Conservation (phyloP, 2,888 invertebrate genomes). For the Epinotia ramella region DNA sequence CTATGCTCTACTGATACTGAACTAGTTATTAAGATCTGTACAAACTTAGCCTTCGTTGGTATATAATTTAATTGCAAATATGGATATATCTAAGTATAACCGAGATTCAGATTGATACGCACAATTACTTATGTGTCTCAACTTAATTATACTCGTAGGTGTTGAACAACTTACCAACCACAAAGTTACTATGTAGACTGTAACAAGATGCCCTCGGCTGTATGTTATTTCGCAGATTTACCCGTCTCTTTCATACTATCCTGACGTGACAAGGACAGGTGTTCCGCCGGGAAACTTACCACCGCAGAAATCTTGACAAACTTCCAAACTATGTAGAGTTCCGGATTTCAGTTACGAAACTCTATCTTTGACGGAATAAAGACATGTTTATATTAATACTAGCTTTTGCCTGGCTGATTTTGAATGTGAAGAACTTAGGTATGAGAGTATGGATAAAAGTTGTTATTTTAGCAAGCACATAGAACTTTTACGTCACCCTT, state of each 20-base stretch:
- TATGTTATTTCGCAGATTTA: background rate
- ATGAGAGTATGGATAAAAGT: too few relatives aligned
- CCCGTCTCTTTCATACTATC: slow-evolving; percentile 5
- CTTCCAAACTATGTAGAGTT: slow-evolving; percentile 8
- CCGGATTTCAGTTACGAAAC: slow-evolving; percentile 13
- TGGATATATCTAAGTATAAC: too few relatives aligned
- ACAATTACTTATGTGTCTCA: too few relatives aligned
- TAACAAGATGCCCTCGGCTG: slow-evolving; percentile 5
- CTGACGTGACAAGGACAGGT: slow-evolving; percentile 10
- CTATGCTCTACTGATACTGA: too few relatives aligned
- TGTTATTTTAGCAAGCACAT: too few relatives aligned
- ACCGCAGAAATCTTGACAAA: slow-evolving; percentile 12
- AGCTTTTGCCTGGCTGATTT: background rate
- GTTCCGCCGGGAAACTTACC: background rate
- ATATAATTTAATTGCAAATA: too few relatives aligned
- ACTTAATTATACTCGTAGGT: background rate
- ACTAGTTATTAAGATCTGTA: too few relatives aligned
- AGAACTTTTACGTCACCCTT: too few relatives aligned
- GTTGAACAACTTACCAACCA: background rate
- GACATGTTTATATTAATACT: background rate
- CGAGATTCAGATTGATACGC: too few relatives aligned
- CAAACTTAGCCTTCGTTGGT: too few relatives aligned
- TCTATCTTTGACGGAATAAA: background rate
- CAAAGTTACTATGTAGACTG: slow-evolving; percentile 6
- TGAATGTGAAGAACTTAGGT: background rate